These are phyloP conservation scores for Dryobotodes eremita DNA, from an alignment of 2,888 invertebrate genomes.

Conservation along the genomic window DNA sequence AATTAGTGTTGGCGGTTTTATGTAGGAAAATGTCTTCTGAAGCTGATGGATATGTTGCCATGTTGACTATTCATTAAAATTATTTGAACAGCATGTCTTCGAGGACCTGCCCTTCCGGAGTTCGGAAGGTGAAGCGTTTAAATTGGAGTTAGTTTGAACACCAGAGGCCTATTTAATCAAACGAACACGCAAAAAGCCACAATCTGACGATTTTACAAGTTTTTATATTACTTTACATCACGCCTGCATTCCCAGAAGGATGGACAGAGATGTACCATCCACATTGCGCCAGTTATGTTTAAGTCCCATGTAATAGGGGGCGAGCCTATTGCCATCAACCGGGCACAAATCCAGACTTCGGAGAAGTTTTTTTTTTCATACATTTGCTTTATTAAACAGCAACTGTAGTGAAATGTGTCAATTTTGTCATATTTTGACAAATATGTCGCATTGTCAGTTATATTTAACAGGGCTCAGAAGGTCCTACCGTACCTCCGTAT, in stretches of 20 bases:
- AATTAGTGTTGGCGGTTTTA: constrained; percentile 23
- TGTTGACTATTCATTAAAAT: background rate
- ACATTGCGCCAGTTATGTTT: too few species aligned
- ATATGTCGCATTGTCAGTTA: background rate
- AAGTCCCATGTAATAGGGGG: too few species aligned
- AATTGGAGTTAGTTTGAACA: background rate
- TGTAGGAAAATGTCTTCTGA: background rate
- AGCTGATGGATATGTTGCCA: constrained; percentile 11
- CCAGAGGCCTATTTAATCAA: background rate
- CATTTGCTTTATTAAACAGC: too few species aligned
- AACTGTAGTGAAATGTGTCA: background rate
- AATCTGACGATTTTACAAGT: background rate
- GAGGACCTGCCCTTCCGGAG: too few species aligned
- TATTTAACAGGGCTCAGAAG: background rate
- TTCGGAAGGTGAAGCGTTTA: background rate
- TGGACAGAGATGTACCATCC: too few species aligned
- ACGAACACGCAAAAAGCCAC: background rate
- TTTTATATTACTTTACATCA: too few species aligned
- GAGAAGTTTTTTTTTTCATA: too few species aligned
- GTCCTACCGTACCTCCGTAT: too few species aligned
- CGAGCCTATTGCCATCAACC: too few species aligned
- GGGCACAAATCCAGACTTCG: too few species aligned
- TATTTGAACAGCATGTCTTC: background rate
- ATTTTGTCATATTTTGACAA: background rate
- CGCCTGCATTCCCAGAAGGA: too few species aligned